These are phyloP conservation scores for Bruchidius siliquastri DNA, from an alignment of 2,888 invertebrate genomes.

Conservation along the genomic window DNA sequence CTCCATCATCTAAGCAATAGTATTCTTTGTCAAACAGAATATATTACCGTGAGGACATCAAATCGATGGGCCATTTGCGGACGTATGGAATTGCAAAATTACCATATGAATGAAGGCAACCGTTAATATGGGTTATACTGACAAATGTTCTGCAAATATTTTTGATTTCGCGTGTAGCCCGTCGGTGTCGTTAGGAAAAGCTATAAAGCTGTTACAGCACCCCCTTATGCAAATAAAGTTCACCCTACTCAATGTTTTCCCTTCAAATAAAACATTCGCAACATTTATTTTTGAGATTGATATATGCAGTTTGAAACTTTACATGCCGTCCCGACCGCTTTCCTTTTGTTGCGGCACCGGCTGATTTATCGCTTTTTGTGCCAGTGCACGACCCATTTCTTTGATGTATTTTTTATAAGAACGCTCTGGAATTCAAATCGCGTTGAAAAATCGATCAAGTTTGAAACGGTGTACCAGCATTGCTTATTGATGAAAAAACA, in stretches of 20 bases:
- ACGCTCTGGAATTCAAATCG: background rate
- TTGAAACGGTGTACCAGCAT: background rate
- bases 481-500: no score
- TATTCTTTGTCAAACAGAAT: no score
- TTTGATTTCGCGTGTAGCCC: no score
- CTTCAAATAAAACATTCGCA: background rate
- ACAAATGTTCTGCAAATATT: no score
- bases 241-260: background rate
- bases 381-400: background rate
- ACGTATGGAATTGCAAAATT: no score
- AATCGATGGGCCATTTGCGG: no score
- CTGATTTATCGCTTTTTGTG: background rate
- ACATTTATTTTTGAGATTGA: background rate
- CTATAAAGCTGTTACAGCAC: background rate
- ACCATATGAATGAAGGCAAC: no score
- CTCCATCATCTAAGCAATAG: no score
- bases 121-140: no score
- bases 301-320: background rate
- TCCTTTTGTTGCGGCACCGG: background rate
- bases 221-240: background rate
- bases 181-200: background rate
- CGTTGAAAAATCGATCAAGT: background rate
- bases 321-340: background rate
- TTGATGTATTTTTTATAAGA: background rate
- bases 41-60: no score